These are phyloP conservation scores for Myopa testacea DNA, from an alignment of 2,888 invertebrate species.

Conservation along the genomic window DNA sequence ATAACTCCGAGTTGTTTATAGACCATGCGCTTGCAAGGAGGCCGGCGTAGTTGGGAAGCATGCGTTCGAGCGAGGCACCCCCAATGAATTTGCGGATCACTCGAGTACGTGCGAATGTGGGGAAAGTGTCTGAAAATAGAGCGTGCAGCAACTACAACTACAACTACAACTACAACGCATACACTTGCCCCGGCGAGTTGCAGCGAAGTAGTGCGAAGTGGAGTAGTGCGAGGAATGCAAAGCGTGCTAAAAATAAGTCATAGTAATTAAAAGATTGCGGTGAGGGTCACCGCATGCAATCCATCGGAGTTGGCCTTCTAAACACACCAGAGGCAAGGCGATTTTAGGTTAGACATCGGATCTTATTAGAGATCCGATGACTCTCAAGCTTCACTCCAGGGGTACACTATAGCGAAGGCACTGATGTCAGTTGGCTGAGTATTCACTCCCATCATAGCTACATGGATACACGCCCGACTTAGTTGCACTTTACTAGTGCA, in stretches of 20 bases:
- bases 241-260: slow-evolving; percentile 20
- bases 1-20: not conserved
- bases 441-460: too few relatives aligned
- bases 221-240: not conserved
- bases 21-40: not conserved
- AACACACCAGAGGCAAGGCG: too few relatives aligned
- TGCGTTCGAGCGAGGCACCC: slow-evolving; percentile 25
- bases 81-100: slow-evolving; percentile 25
- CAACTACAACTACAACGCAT: not conserved
- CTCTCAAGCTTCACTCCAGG: not conserved
- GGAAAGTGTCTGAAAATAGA: slow-evolving; percentile 31
- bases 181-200: not conserved
- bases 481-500: too few relatives aligned
- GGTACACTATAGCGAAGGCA: too few relatives aligned
- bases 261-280: not conserved
- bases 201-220: too few relatives aligned
- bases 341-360: not conserved
- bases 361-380: too few relatives aligned
- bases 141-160: slow-evolving; percentile 5
- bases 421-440: too few relatives aligned
- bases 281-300: slow-evolving; percentile 1
- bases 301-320: not conserved
- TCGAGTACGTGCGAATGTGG: not conserved
- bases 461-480: too few relatives aligned
- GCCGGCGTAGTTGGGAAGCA: not conserved